phyloP scores from a whole-genome alignment of 64 coral and sea anemone genomes.

The Montipora foliosa region DNA sequence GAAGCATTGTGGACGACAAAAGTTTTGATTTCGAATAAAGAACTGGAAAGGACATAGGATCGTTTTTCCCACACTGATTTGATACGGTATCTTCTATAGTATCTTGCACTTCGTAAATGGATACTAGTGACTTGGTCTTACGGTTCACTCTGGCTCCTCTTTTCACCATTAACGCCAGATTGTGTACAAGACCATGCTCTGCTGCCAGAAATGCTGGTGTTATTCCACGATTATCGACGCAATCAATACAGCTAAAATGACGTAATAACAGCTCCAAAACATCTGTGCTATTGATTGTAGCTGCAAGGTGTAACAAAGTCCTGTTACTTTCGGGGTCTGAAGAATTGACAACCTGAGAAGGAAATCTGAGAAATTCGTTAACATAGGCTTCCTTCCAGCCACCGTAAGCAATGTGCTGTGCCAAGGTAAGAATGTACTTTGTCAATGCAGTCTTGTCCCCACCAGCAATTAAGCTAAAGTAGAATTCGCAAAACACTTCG shows the following conservation, averaged over 20 bases:
- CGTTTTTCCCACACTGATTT: not conserved
- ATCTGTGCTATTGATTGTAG: slow-evolving; percentile 38
- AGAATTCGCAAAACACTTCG: slow-evolving; percentile 44
- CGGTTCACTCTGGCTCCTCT: slow-evolving; percentile 53
- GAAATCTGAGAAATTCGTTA: slow-evolving; percentile 52
- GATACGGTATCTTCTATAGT: not conserved
- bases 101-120: too few species aligned
- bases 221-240: slow-evolving; percentile 32
- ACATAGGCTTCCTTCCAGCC: slow-evolving; percentile 20
- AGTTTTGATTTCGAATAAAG: slow-evolving; percentile 5
- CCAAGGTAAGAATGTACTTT: slow-evolving; percentile 25
- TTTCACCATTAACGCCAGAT: slow-evolving; percentile 26
- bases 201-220: slow-evolving; percentile 77
- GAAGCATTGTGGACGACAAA: slow-evolving; percentile 3
- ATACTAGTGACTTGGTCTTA: slow-evolving; percentile 10
- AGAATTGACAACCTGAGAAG: slow-evolving; percentile 51
- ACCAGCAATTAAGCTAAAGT: slow-evolving; percentile 20
- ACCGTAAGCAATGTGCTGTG: slow-evolving; percentile 49
- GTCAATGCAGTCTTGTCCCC: not conserved
- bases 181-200: slow-evolving; percentile 34
- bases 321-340: slow-evolving; percentile 31
- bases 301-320: slow-evolving; percentile 68
- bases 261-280: slow-evolving; percentile 29
- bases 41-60: not conserved
- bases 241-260: slow-evolving; percentile 25